These are phyloP conservation scores for Lipotes vexillifer DNA, from an alignment of 2,113 vertebrate genomes.

Conservation along the genomic window DNA sequence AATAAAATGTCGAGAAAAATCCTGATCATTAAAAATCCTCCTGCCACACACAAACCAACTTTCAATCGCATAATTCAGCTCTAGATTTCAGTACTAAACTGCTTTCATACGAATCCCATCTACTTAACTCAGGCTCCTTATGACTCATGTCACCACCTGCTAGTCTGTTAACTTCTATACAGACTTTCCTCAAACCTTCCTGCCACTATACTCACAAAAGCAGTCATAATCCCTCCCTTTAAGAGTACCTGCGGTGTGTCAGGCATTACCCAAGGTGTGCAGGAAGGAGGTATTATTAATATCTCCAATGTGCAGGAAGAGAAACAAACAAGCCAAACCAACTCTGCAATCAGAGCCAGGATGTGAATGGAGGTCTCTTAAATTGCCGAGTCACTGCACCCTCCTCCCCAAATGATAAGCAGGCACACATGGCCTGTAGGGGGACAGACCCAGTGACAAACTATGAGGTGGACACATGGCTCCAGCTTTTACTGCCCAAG, in stretches of 20 bases:
- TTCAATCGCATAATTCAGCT: not conserved
- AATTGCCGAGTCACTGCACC: not conserved
- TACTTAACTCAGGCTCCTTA: not conserved
- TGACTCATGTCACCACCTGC: not conserved
- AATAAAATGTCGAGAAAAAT: not conserved
- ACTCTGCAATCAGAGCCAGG: not conserved
- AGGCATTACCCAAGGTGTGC: not conserved
- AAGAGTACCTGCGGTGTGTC: not conserved
- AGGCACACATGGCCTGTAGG: not conserved
- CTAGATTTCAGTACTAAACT: not conserved
- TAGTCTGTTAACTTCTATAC: not conserved
- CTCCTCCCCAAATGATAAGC: not conserved
- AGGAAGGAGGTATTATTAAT: not conserved
- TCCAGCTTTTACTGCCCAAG: not conserved
- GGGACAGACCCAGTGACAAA: not conserved
- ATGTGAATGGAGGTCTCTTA: not conserved
- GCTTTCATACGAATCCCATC: not conserved
- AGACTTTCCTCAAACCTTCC: not conserved
- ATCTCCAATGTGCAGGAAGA: not conserved
- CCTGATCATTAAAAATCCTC: not conserved
- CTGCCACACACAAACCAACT: not conserved
- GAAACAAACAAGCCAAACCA: not conserved
- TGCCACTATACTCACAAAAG: not conserved
- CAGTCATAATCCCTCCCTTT: not conserved
- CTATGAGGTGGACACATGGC: fast-evolving